These are phyloP conservation scores for Cydia amplana DNA, from an alignment of 1,140 invertebrate species.

Conservation along the genomic window DNA sequence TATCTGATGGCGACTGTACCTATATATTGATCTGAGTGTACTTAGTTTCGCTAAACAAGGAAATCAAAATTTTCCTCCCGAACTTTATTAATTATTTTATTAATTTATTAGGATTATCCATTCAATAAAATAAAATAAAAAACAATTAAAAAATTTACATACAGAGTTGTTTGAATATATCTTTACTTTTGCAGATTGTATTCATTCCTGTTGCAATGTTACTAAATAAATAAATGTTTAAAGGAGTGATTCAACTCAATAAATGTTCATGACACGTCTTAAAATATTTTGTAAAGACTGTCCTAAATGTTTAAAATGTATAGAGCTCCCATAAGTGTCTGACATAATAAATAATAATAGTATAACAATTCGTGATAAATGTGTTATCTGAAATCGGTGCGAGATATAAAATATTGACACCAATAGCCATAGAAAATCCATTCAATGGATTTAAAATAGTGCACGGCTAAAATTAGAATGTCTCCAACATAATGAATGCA, in stretches of 20 bases:
- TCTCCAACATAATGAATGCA: background rate
- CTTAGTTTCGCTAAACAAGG: conserved; percentile 4
- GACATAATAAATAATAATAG: background rate
- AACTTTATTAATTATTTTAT: no score
- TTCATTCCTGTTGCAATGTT: background rate
- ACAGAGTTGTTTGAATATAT: background rate
- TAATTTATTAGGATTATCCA: background rate
- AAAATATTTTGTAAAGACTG: conserved; percentile 6
- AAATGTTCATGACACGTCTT: conserved; percentile 3
- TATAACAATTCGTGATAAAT: background rate
- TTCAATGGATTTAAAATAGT: conserved; percentile 27
- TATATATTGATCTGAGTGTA: conserved; percentile 1
- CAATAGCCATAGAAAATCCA: conserved; percentile 11
- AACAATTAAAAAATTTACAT: background rate
- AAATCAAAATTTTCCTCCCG: background rate
- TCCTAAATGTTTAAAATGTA: background rate
- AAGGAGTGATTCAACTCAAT: background rate
- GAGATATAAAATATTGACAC: conserved; percentile 23
- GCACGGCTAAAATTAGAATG: background rate
- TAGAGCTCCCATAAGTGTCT: background rate
- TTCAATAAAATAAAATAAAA: no score
- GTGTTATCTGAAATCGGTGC: conserved; percentile 11
- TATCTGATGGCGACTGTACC: no score
- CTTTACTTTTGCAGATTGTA: background rate
- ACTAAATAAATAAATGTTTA: background rate